Evolutionary conservation across 2,888 invertebrate genomes (phyloP), one percentile per base, ranked within the genome.

Genomic region (Crepidodera aurea): DNA sequence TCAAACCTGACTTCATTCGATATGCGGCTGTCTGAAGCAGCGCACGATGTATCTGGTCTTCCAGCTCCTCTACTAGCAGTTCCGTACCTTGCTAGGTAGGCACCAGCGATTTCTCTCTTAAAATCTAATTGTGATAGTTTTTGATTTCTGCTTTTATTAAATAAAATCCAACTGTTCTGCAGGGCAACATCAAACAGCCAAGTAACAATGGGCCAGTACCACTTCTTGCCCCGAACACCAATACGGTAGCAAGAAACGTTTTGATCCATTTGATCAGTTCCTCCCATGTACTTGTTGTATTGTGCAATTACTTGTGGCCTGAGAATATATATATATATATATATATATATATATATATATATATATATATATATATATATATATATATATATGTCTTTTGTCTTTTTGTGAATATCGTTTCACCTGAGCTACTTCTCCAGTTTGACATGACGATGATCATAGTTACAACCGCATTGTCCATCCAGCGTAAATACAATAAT

Each of bases 401-500:
- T 29, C 29, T 29, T 29, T 29, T 40, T 57, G 53, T 2, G 60
- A 61, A 53, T 64, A 70, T 7, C 69, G 40, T 34, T 62, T 54
- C 1, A 68, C 66, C 12, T 53, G 44, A 53, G 7, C 48, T 32
- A 51, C 51, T 19, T 40, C 42, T 34, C 29, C 32, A 39, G 68
- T 59, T 16, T 68, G 64, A 59, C 61, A 60, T 16, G 16, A 54
- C 12, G 60, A 70, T 8, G 64, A 58, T 70, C 37, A 70, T 63
- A 29, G 71, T 64, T 32, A 76, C 73, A 16, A 72, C 66, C 51
- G 63, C 59, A 62, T 75, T 77, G 48, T 76, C 73, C 56, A 71
- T 60, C 73, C 70, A 77, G 32, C 44, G 64, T 12, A 64, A 62
- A 22, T 68, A 27, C 39, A 69, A 8, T 29, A 73, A 64, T 12